A percentile compares a stretch with the other conserved stretches of the same genome.
These are phyloP conservation scores for Thripadectes ignobilis DNA, from an alignment of 2,797 vertebrate genomes.

Conservation along the genomic window DNA sequence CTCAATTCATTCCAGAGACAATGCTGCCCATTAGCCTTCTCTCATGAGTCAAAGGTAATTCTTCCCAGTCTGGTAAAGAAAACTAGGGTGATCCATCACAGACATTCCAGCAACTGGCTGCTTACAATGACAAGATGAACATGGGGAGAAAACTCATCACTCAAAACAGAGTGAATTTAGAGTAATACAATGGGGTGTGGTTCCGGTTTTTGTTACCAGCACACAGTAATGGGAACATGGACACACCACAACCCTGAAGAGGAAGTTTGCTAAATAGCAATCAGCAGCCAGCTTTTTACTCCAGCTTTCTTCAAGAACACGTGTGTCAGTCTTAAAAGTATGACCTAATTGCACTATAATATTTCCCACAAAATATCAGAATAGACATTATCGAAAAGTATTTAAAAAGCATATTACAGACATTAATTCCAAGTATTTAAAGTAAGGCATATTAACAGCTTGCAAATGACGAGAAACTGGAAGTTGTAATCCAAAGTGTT, in stretches of 20 bases:
- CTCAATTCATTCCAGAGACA: not conserved
- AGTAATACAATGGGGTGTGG: constrained; percentile 5
- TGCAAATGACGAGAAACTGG: not conserved
- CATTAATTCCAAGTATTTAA: not conserved
- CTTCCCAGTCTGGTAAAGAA: not conserved
- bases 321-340: not conserved
- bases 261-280: not conserved
- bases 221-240: not conserved
- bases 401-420: rapidly evolving
- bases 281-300: not conserved
- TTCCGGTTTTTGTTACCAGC: constrained; percentile 22
- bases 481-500: not conserved
- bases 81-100: rapidly evolving
- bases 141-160: not conserved
- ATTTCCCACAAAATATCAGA: not conserved
- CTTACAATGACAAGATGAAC: not conserved
- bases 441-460: not conserved
- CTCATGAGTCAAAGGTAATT: not conserved
- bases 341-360: not conserved
- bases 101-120: not conserved
- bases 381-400: not conserved
- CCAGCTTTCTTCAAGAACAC: not conserved
- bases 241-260: constrained; percentile 5
- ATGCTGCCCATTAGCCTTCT: not conserved
- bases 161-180: not conserved